Base-by-base conservation (phyloP, 2,888 invertebrate genomes). In the Drosophila bunnanda region DNA sequence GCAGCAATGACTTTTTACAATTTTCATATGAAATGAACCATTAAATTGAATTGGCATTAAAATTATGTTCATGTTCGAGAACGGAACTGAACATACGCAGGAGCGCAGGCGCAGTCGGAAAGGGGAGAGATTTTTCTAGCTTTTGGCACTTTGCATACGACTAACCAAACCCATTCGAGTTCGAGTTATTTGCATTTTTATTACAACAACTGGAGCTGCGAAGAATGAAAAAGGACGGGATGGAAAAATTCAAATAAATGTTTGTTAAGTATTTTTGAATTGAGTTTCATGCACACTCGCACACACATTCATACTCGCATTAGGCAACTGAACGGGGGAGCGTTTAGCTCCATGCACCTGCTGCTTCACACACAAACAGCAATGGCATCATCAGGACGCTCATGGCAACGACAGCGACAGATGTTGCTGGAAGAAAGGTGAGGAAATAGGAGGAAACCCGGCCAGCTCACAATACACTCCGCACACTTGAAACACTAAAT, bases 1-100 rank as follows among this genome's bases (percentile, higher is more conserved):
- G 76, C 84, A 84, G 60, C 60, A 61, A 85, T 85, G 88, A 86
- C 86, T 88, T 86, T 83, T 86, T 88, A 86, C 85, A 86, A 86
- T 86, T 86, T 86, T 86, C 88, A 88, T 88, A 86, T 86, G 85
- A 85, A 85, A 85, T 85, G 85, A 86, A 86, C 85, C 85, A 88
- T 86, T 86, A 88, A 86, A 88, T 86, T 86, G 85, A 86, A 88
- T 86, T 86, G 85, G 85, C 85, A 86, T 86, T 86, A 88, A 86
- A 88, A 86, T 85, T 85, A 86, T 86, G 86, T 76, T 83, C 46
- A 77, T 80, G 82, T 67, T 56, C 36, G 36, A 43, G 50, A 72
- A 22, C 54, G 34, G 52, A 72, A 55, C 43, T 48, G 44, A 53
- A 67, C 57, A 77, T 65, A 71, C 54, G 36, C 20, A 30, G 22